phyloP scores from a whole-genome alignment of 2,888 invertebrate genomes.

The Agrilus cyanescens region DNA sequence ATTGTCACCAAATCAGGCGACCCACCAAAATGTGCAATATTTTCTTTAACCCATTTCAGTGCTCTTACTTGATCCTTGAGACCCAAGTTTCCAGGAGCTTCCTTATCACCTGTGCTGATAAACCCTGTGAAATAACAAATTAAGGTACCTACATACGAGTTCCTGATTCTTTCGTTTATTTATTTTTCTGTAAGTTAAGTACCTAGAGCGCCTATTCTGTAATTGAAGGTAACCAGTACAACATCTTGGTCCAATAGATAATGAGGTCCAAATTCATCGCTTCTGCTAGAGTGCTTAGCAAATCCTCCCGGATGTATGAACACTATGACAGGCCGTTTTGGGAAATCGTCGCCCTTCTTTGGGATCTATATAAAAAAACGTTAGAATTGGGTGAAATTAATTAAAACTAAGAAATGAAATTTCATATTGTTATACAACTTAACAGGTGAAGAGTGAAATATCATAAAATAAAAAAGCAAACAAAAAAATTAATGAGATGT shows the following conservation, averaged over 20 bases:
- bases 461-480: too few species aligned
- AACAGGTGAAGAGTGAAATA: too few species aligned
- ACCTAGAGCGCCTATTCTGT: constrained; percentile 46
- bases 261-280: constrained; percentile 43
- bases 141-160: too few species aligned
- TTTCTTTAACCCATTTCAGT: constrained; percentile 52
- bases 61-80: constrained; percentile 59
- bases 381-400: not conserved
- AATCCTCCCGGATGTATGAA: constrained; percentile 60
- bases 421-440: too few species aligned
- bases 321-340: constrained; percentile 48
- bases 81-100: constrained; percentile 57
- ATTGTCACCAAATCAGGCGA: constrained; percentile 53
- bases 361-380: constrained; percentile 27
- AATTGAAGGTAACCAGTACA: constrained; percentile 54
- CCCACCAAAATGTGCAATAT: constrained; percentile 57
- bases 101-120: constrained; percentile 49
- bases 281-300: constrained; percentile 47
- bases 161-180: not conserved
- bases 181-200: constrained; percentile 10
- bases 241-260: constrained; percentile 53
- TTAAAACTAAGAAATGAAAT: too few species aligned
- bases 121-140: constrained; percentile 23
- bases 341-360: constrained; percentile 22
- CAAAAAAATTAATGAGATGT: too few species aligned